phyloP scores from a whole-genome alignment of 2,113 vertebrate genomes.

The Meles meles region DNA sequence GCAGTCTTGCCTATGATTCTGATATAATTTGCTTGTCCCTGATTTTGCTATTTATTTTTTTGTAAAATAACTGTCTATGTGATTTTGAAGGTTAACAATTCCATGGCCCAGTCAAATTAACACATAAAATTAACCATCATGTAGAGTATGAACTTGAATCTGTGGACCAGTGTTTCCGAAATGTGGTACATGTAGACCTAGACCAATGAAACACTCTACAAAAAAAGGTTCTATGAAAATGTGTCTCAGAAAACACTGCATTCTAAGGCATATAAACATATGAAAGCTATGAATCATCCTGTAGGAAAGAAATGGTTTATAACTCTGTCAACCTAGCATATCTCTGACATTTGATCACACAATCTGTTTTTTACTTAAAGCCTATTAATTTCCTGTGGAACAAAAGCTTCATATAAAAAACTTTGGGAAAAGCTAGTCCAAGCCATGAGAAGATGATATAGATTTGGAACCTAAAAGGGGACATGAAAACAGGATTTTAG shows the following conservation, averaged over 20 bases:
- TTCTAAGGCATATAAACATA: neutral
- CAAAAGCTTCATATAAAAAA: neutral
- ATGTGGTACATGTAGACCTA: neutral
- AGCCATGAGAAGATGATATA: neutral
- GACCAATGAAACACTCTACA: neutral
- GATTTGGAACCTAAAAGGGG: neutral
- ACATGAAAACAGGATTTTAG: neutral
- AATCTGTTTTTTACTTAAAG: slow-evolving; percentile 34
- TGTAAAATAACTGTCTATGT: neutral
- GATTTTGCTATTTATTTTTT: neutral
- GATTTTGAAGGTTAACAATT: neutral
- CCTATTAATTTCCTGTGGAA: slow-evolving; percentile 14
- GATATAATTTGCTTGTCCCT: neutral
- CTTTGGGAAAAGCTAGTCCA: neutral
- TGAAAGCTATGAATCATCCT: slow-evolving; percentile 9
- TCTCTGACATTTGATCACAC: neutral
- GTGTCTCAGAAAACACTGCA: neutral
- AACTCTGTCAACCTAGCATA: neutral
- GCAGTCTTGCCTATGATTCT: neutral
- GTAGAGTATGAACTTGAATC: neutral
- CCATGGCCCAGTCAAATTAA: neutral
- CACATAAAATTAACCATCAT: slow-evolving; percentile 14
- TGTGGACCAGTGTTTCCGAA: neutral
- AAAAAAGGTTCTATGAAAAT: neutral
- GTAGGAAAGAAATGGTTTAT: neutral